phyloP scores from a whole-genome alignment of 2,113 vertebrate species.

The Scytalopus superciliaris region DNA sequence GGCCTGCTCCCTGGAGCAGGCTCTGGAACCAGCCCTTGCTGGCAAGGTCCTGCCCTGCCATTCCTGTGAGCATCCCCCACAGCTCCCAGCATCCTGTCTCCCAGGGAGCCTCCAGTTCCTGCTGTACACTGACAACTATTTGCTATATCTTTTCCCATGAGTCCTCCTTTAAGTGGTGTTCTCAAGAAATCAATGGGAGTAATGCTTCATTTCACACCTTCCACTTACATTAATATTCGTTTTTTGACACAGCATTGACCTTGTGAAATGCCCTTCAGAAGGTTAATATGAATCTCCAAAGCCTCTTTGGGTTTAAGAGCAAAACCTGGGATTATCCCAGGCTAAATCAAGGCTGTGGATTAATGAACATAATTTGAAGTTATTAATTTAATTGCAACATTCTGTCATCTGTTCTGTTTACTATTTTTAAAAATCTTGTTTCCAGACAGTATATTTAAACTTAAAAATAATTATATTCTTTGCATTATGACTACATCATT shows the following conservation, averaged over 20 bases:
- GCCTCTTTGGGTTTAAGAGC: conserved; percentile 57
- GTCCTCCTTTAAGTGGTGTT: neutral
- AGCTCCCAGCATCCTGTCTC: neutral
- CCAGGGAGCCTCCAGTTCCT: neutral
- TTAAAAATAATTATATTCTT: neutral
- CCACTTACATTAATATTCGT: neutral
- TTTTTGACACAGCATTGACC: neutral
- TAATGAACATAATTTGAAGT: conserved; percentile 64
- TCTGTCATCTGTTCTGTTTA: conserved; percentile 8
- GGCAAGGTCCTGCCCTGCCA: rapidly evolving
- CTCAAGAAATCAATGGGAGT: neutral
- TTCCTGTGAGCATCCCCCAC: rapidly evolving
- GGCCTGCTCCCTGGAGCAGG: neutral
- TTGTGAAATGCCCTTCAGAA: conserved; percentile 56
- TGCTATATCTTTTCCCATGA: neutral
- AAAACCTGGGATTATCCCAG: conserved; percentile 66
- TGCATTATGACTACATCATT: neutral
- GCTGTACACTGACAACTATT: neutral
- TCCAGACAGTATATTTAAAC: neutral
- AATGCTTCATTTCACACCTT: neutral
- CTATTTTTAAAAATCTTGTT: neutral
- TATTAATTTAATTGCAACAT: conserved; percentile 58
- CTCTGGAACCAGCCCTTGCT: neutral
- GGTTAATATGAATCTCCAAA: conserved; percentile 57
- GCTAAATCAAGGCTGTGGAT: conserved; percentile 47